A percentile compares a stretch with the other conserved stretches of the same genome.
Evolutionary conservation across 2,888 invertebrate genomes (phyloP).

Genomic region (Agonum fuliginosum): DNA sequence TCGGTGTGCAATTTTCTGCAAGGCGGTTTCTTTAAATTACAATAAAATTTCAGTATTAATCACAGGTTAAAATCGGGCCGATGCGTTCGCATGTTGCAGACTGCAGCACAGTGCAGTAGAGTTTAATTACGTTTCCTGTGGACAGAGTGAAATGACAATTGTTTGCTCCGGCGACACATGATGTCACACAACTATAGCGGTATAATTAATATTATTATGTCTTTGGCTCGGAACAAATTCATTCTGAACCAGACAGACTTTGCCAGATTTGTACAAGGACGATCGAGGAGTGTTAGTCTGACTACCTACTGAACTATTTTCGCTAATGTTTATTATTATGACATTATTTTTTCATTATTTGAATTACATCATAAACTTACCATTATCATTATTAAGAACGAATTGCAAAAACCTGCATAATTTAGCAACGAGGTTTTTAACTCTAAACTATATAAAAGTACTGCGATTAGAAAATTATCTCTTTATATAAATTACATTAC

Average conservation of each 20-base stretch:
- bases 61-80: constrained; percentile 66
- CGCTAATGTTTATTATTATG: background rate
- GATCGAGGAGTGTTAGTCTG: background rate
- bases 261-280: constrained; percentile 13
- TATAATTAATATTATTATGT: constrained; percentile 30
- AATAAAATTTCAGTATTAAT: constrained; percentile 69
- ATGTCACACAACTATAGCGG: background rate
- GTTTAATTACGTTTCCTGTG: constrained; percentile 54
- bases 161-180: background rate
- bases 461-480: no score
- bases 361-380: no score
- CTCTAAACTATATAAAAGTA: no score
- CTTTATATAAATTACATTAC: no score
- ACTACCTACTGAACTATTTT: background rate
- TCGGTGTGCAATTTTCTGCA: constrained; percentile 71
- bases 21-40: constrained; percentile 71
- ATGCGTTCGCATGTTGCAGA: constrained; percentile 43
- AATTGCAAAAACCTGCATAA: no score
- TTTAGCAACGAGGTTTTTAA: no score
- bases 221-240: background rate
- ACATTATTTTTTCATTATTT: constrained; percentile 17
- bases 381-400: background rate
- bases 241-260: background rate
- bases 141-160: constrained; percentile 4
- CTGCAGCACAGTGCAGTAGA: constrained; percentile 9